phyloP scores from a whole-genome alignment of 1,140 invertebrate species.

The Bombus waltoni region DNA sequence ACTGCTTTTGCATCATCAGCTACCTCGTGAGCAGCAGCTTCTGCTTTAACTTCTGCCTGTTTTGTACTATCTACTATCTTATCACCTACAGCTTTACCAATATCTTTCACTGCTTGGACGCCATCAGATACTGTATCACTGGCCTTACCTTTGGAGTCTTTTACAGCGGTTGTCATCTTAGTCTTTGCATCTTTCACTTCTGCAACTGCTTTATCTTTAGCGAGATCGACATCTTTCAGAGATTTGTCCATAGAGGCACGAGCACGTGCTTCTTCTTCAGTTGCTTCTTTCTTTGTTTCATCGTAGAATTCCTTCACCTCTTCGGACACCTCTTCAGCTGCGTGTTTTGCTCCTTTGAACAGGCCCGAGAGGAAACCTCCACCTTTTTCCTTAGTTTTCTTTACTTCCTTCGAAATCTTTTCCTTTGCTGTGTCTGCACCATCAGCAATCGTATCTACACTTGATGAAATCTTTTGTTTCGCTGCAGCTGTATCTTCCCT shows the following conservation, averaged over 20 bases:
- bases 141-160: constrained; percentile 29
- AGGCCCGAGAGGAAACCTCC: constrained; percentile 65
- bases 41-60: constrained; percentile 7
- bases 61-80: neutral
- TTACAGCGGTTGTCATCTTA: neutral
- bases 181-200: constrained; percentile 19
- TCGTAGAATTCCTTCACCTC: constrained; percentile 65
- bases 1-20: constrained; percentile 43
- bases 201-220: constrained; percentile 30
- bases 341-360: constrained; percentile 62
- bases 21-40: constrained; percentile 53
- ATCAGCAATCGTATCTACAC: constrained; percentile 18
- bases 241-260: constrained; percentile 19
- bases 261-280: constrained; percentile 41
- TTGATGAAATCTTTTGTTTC: constrained; percentile 34
- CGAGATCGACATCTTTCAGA: neutral
- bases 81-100: neutral
- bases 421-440: constrained; percentile 38
- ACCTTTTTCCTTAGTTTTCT: constrained; percentile 64
- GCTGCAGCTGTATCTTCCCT: constrained; percentile 16
- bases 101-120: too few relatives aligned
- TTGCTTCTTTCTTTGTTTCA: constrained; percentile 63
- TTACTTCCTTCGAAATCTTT: constrained; percentile 55
- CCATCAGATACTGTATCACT: constrained; percentile 23
- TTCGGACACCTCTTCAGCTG: constrained; percentile 53